Base-by-base conservation (phyloP, 1,140 invertebrate genomes). In the Probaryconus sp. region DNA sequence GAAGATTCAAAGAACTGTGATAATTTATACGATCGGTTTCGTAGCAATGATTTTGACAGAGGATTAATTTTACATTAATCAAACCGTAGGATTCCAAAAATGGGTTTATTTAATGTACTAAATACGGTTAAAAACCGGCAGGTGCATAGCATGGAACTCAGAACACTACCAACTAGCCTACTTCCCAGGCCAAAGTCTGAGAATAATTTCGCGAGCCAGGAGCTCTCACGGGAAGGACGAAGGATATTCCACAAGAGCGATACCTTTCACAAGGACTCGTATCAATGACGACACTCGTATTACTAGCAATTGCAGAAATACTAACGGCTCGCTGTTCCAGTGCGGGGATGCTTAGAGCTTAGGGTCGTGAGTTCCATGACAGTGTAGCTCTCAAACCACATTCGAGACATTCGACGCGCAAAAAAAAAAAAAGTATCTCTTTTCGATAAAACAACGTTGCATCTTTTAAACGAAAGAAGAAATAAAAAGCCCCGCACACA, bases 181-280 rank as follows among this genome's bases (percentile, higher is more conserved):
- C 85, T 95, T 75, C 94, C 94, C 16, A 89, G 93, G 70, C 94
- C 94, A 74, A 94, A 94, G 84, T 94, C 93, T 38, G 94, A 95
- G 83, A 94, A 92, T 86, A 94, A 94, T 86, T 94, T 95, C 83
- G 90, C 92, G 56, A 91, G 92, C 40, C 90, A 92, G 72, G 90
- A 91, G 68, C 84, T 89, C 24, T 84, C 86, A 81, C 80, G 85
- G 83, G 89, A 89, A 83, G 88, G 89, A 58, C 85, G 92, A 79
- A 89, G 91, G 40, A 88, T 91, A 74, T 94, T 94, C 89, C 93
- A 94, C 89, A 94, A 94, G 88, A 94, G 93, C 77, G 93, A 94
- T 87, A 93, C 90, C 56, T 90, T 91, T 83, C 91, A 91, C 83
- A 91, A 91, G 83, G 90, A 91, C 76, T 90, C 91, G 86, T 92